Conservation (phyloP, 2,113 vertebrate genomes). For the Hippocampus comes region DNA sequence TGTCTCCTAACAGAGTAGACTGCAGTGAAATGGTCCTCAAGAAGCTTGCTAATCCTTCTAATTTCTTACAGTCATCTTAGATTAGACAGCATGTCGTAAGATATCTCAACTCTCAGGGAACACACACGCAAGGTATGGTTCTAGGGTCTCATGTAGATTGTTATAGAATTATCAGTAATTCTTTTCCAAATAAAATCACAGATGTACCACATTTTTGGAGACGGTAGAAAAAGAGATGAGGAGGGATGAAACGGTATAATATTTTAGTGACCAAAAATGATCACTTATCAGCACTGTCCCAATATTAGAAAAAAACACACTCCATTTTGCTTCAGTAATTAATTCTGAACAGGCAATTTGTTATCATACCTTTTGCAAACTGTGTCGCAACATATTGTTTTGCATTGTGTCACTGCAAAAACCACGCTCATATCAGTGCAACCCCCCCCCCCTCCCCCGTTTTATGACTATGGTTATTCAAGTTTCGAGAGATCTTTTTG, state of each 20-base stretch:
- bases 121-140: conserved; percentile 4
- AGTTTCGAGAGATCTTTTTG: background rate
- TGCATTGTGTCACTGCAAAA: background rate
- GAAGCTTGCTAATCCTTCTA: conserved; percentile 53
- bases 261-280: background rate
- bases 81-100: conserved; percentile 47
- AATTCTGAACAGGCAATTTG: background rate
- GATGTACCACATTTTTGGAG: background rate
- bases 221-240: background rate
- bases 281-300: background rate
- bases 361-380: background rate
- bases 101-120: conserved; percentile 23
- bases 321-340: background rate
- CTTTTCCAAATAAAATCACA: background rate
- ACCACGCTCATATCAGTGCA: background rate
- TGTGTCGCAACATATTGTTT: background rate
- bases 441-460: background rate
- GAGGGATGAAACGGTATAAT: background rate
- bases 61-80: conserved; percentile 48
- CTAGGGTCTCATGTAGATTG: background rate
- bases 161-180: background rate
- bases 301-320: background rate
- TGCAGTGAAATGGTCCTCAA: conserved; percentile 46
- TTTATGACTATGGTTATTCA: background rate
- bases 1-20: conserved; percentile 34